These are phyloP conservation scores for Pterocles gutturalis DNA, from an alignment of 2,113 vertebrate genomes.

Conservation along the genomic window DNA sequence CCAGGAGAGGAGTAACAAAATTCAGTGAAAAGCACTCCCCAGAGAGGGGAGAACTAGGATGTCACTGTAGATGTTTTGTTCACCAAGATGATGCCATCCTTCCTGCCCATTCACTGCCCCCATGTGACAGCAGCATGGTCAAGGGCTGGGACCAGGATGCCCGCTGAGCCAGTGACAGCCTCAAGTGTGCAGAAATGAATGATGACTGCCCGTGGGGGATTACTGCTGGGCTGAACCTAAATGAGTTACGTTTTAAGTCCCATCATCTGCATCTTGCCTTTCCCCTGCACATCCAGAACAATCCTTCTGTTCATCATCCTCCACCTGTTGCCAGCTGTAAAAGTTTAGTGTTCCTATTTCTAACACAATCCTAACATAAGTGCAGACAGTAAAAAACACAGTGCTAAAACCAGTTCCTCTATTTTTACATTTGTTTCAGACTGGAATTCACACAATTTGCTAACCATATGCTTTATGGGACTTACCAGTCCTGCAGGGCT, in stretches of 20 bases:
- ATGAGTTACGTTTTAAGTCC: not conserved
- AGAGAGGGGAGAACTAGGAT: not conserved
- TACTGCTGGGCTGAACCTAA: not conserved
- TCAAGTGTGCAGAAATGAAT: not conserved
- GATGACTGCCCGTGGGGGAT: not conserved
- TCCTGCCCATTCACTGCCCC: not conserved
- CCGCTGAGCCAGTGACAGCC: fast-evolving
- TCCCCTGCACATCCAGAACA: not conserved
- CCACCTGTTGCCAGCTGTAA: constrained; percentile 29
- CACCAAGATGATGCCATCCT: not conserved
- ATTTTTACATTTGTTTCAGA: constrained; percentile 27
- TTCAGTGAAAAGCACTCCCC: not conserved
- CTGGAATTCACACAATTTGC: not conserved
- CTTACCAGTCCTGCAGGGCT: constrained; percentile 6
- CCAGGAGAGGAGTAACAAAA: not conserved
- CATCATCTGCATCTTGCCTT: not conserved
- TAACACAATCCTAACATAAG: not conserved
- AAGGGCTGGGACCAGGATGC: not conserved
- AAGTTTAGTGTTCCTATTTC: constrained; percentile 1
- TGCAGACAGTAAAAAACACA: not conserved
- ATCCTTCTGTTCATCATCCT: not conserved
- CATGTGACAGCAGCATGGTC: fast-evolving
- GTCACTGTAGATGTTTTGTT: not conserved
- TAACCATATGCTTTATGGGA: not conserved
- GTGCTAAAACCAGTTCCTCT: constrained; percentile 2